Base-by-base conservation (phyloP, 2,113 vertebrate genomes). In the Mus spicilegus region DNA sequence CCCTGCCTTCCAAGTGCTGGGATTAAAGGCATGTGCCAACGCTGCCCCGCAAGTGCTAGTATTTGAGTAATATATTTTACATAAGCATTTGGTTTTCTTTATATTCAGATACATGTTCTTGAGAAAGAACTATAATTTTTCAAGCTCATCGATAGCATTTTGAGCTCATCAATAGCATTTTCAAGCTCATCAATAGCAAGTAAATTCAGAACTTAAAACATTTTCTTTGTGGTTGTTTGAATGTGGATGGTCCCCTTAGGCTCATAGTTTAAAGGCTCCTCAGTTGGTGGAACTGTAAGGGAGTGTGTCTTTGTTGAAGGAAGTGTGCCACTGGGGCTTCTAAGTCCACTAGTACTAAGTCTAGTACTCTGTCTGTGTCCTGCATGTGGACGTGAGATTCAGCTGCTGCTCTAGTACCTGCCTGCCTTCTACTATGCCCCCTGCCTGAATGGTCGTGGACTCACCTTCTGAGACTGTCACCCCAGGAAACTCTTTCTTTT, bases 11-110 rank as follows among this genome's bases (percentile, higher is more conserved):
- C 51, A 11, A 54, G 51, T 49, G 49, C 49, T 49, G 49, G 49
- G 49, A 49, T 49, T 49, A 49, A 49, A 49, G 49, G 49, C 49
- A 8, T 54, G 51, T 11, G 51, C 51, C 51, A 54, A 54, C 51
- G 51, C 51, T 8, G 51, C 51, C 11, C 3, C 42, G 42, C 33
- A 36, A n/a, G 70, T 73, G n/a, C 70, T 24, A 3, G 22, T 24
- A 22, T 75, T 80, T 84, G 70, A 85, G 58, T 95, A 61, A 84
- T 13, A 90, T 5, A 82, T 92, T 96, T 87, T 95, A 94, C 39
- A 54, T 84, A 87, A 78, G n/a, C 22, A 28, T 87, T 93, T 51
- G 84, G 28, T 84, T 93, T 80, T 91, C 36, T 20, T 84, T 89
- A 30, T n/a, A 22, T 80, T 33, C 70, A 87, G 17, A 11, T 94